Evolutionary conservation across 1,140 invertebrate species (phyloP).

Genomic region (Drosophila ficusphila): DNA sequence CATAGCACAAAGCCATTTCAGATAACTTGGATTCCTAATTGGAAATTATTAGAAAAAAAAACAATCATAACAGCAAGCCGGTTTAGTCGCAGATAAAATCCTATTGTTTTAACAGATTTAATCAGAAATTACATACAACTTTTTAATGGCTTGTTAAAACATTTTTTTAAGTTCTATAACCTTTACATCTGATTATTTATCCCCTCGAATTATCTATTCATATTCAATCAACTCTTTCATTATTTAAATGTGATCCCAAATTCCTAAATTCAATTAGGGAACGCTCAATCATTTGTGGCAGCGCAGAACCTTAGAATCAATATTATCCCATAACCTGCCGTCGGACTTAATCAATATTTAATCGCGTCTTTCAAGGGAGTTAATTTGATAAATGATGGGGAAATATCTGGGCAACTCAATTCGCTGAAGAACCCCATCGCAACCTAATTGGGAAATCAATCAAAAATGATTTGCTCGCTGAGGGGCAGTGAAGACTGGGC

Average conservation of each 20-base stretch:
- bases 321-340: neutral
- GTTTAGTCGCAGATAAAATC: too few species aligned
- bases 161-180: too few species aligned
- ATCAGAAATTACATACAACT: too few species aligned
- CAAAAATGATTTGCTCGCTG: conserved; percentile 8
- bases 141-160: too few species aligned
- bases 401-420: neutral
- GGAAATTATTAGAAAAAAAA: neutral
- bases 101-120: too few species aligned
- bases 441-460: conserved; percentile 46
- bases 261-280: neutral
- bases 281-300: neutral
- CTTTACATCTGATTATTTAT: too few species aligned
- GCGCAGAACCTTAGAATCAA: neutral
- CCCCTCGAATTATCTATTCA: too few species aligned
- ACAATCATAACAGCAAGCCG: neutral
- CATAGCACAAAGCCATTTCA: neutral
- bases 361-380: neutral
- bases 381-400: conserved; percentile 1
- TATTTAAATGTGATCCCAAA: too few species aligned
- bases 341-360: neutral
- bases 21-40: neutral
- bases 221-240: neutral
- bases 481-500: neutral
- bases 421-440: neutral